Percentiles rank a stretch among this genome's conserved stretches.
phyloP scores from a whole-genome alignment of 2,888 invertebrate genomes.

The Orthosia gracilis region DNA sequence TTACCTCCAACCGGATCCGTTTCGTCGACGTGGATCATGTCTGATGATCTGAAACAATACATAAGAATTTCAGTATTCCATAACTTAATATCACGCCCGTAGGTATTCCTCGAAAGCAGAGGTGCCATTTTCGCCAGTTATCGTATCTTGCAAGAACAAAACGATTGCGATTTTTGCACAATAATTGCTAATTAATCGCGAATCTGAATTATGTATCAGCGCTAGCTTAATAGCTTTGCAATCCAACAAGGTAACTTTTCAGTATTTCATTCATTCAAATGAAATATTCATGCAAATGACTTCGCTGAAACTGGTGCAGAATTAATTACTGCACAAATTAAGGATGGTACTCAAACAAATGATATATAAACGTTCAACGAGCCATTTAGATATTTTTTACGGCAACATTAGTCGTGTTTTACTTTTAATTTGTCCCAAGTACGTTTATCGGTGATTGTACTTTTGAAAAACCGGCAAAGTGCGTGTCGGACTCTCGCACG shows the following conservation, averaged over 20 bases:
- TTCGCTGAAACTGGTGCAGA: slow-evolving; percentile 28
- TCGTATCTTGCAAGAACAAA: too few relatives aligned
- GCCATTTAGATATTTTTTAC: slow-evolving; percentile 50
- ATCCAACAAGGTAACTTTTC: background rate
- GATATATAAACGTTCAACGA: slow-evolving; percentile 43
- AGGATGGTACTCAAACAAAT: slow-evolving; percentile 28
- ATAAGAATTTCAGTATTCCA: slow-evolving; percentile 31
- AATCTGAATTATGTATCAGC: too few relatives aligned
- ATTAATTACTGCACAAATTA: slow-evolving; percentile 46
- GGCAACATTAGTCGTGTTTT: slow-evolving; percentile 37
- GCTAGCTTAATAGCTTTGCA: too few relatives aligned
- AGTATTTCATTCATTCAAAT: slow-evolving; percentile 26
- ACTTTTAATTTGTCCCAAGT: slow-evolving; percentile 40
- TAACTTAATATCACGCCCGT: background rate
- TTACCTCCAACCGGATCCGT: slow-evolving; percentile 97
- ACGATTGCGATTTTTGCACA: too few relatives aligned
- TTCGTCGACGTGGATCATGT: slow-evolving; percentile 97
- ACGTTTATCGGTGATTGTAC: slow-evolving; percentile 23
- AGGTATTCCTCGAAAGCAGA: too few relatives aligned
- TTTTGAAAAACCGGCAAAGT: too few relatives aligned
- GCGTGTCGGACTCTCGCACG: too few relatives aligned
- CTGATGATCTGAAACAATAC: slow-evolving; percentile 86
- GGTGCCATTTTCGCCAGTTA: too few relatives aligned
- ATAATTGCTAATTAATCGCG: too few relatives aligned
- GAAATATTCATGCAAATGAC: slow-evolving; percentile 18